phyloP scores from a whole-genome alignment of 2,888 invertebrate genomes.

The Drosophila falleni region DNA sequence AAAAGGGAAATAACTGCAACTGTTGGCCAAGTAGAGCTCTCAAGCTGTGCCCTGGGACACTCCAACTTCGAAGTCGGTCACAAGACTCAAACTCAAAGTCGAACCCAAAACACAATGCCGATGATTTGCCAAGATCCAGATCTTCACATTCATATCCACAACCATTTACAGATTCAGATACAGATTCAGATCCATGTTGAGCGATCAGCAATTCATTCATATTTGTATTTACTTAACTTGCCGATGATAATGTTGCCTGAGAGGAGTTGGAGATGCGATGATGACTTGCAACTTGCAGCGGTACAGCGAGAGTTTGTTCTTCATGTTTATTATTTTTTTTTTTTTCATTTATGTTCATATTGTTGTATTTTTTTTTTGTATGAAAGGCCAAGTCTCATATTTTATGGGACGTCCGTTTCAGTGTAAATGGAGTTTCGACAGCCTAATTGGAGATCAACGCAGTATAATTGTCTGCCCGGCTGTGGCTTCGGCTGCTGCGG shows the following conservation, averaged over 20 bases:
- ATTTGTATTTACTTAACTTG: slow-evolving; percentile 77
- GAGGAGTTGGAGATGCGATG: slow-evolving; percentile 58
- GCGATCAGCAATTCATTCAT: slow-evolving; percentile 72
- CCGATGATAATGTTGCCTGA: slow-evolving; percentile 59
- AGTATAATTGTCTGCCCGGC: slow-evolving; percentile 74
- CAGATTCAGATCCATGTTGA: slow-evolving; percentile 17
- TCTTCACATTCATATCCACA: slow-evolving; percentile 49
- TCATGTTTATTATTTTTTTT: slow-evolving; percentile 17
- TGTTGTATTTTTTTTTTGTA: slow-evolving; percentile 34
- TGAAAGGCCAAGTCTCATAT: slow-evolving; percentile 61
- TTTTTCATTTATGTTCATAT: slow-evolving; percentile 29
- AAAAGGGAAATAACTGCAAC: slow-evolving; percentile 58
- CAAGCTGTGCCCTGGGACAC: slow-evolving; percentile 66
- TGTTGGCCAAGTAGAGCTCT: slow-evolving; percentile 62
- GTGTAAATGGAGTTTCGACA: slow-evolving; percentile 82
- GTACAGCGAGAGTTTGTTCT: slow-evolving; percentile 54
- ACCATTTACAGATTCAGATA: slow-evolving; percentile 16
- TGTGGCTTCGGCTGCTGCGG: slow-evolving; percentile 33
- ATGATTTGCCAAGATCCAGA: slow-evolving; percentile 74
- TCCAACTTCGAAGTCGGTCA: slow-evolving; percentile 34
- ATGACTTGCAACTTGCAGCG: slow-evolving; percentile 68
- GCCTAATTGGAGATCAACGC: slow-evolving; percentile 81
- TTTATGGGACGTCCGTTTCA: slow-evolving; percentile 72
- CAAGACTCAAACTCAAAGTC: slow-evolving; percentile 17
- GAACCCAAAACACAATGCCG: slow-evolving; percentile 55